Percentiles rank a stretch among this genome's conserved stretches.
Conservation (phyloP, 2,888 invertebrate genomes). For the Formica aserva region DNA sequence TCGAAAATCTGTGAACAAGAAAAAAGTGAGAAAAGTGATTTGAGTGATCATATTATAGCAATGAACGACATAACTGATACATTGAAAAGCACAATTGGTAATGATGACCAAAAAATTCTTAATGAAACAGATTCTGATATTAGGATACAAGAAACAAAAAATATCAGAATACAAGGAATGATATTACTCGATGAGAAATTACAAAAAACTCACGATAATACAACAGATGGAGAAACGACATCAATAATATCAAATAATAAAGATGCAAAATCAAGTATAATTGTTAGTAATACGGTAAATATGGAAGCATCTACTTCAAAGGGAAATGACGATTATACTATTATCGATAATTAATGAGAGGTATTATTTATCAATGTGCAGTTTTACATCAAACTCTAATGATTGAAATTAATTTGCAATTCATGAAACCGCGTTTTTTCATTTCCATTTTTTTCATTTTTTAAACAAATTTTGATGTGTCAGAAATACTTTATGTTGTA, state of each 20-base stretch:
- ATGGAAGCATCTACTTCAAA: background rate
- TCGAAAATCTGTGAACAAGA: background rate
- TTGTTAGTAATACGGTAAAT: conserved; percentile 62
- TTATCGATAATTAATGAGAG: conserved; percentile 67
- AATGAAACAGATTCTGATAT: background rate
- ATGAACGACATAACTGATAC: background rate
- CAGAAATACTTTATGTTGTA: background rate
- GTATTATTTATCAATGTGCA: background rate
- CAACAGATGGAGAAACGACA: background rate
- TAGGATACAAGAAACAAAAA: background rate
- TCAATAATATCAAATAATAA: conserved; percentile 31
- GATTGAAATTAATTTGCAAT: conserved; percentile 2
- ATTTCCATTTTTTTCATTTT: conserved; percentile 17
- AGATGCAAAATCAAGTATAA: conserved; percentile 7
- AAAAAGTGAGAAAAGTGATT: background rate
- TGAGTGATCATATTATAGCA: background rate
- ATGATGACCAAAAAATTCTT: background rate
- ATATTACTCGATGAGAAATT: background rate
- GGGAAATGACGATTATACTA: conserved; percentile 69
- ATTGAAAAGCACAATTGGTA: background rate
- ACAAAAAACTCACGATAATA: background rate
- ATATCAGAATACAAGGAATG: background rate
- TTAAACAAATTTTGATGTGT: background rate
- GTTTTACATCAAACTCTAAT: background rate
- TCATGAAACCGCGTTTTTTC: background rate